phyloP scores from a whole-genome alignment of 2,888 invertebrate genomes.

The Micropterix aruncella region DNA sequence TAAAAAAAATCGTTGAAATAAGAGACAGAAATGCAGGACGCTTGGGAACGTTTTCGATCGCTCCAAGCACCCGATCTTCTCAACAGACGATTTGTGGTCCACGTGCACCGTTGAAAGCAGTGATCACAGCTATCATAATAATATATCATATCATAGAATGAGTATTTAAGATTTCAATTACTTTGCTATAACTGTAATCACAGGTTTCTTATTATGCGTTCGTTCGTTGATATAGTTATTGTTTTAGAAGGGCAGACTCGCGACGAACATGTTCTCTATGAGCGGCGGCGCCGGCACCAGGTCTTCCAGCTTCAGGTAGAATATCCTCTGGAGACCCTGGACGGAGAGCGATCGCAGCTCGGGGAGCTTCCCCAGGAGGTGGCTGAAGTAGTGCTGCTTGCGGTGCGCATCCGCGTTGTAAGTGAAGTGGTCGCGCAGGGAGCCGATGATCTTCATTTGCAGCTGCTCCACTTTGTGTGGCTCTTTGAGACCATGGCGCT shows the following conservation, averaged over 20 bases:
- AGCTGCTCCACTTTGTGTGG: conserved; percentile 86
- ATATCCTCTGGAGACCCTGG: conserved; percentile 88
- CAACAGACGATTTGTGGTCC: no score
- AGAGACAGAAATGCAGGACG: no score
- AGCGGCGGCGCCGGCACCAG: conserved; percentile 83
- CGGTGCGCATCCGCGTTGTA: conserved; percentile 79
- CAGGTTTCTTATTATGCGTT: no score
- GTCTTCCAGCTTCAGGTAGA: conserved; percentile 86
- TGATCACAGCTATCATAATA: no score
- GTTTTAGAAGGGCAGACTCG: conserved; percentile 80
- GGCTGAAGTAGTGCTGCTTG: conserved; percentile 88
- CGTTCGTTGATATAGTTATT: no score
- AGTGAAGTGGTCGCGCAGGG: conserved; percentile 90
- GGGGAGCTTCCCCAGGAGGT: conserved; percentile 81
- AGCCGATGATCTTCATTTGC: conserved; percentile 93
- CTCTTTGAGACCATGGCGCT: conserved; percentile 85
- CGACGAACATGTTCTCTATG: conserved; percentile 91
- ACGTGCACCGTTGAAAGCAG: no score
- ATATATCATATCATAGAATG: no score
- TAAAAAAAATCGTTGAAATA: no score
- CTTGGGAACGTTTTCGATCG: no score
- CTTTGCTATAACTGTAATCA: no score
- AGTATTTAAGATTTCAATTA: no score
- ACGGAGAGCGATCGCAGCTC: conserved; percentile 86
- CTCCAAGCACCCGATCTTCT: no score